A percentile compares a stretch with the other conserved stretches of the same genome.
Evolutionary conservation across 92 coral and sea anemone species (phyloP).

Genomic region (Siderastrea radians): DNA sequence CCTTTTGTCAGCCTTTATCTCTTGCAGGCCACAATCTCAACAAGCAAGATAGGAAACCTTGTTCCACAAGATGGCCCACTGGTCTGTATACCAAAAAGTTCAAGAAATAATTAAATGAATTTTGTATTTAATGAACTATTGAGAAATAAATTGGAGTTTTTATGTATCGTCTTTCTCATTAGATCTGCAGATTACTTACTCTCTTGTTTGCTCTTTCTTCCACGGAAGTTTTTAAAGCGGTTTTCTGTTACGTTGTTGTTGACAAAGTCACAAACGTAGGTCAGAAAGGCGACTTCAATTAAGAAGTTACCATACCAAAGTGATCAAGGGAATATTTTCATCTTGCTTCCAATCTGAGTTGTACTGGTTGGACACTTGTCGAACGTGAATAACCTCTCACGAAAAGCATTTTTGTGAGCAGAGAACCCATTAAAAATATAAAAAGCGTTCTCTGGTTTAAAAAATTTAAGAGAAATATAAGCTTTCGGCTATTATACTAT

Average conservation of each 20-base stretch:
- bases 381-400: too few species aligned
- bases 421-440: too few species aligned
- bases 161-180: background rate
- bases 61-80: constrained; percentile 19
- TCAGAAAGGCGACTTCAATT: too few species aligned
- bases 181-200: background rate
- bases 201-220: background rate
- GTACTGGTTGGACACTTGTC: too few species aligned
- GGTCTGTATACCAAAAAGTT: constrained; percentile 46
- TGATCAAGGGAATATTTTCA: too few species aligned
- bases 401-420: too few species aligned
- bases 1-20: constrained; percentile 62
- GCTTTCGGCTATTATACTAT: too few species aligned
- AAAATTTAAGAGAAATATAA: too few species aligned
- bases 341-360: too few species aligned
- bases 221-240: background rate
- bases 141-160: constrained; percentile 21
- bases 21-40: constrained; percentile 50
- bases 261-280: too few species aligned
- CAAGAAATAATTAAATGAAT: constrained; percentile 16
- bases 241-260: background rate
- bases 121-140: constrained; percentile 14
- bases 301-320: too few species aligned
- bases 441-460: too few species aligned
- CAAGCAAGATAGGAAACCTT: constrained; percentile 47